Conservation (phyloP, 2,888 invertebrate species). For the Atrina japonica region DNA sequence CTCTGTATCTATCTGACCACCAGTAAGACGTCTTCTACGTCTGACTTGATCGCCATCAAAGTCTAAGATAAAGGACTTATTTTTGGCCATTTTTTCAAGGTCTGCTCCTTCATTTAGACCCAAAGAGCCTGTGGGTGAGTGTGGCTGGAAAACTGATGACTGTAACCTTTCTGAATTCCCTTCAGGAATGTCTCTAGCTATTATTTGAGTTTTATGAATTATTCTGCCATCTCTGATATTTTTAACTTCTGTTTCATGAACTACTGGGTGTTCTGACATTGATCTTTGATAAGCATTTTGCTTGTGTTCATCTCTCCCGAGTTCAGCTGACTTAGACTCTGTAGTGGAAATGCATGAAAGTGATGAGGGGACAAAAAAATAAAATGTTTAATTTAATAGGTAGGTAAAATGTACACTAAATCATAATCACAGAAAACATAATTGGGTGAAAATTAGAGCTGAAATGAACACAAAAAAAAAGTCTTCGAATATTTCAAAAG, state of each 20-base stretch:
- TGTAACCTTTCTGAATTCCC: too few relatives aligned
- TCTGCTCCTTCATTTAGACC: slow-evolving; percentile 3
- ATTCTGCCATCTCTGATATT: not conserved
- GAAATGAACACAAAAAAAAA: too few relatives aligned
- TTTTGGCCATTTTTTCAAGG: slow-evolving; percentile 6
- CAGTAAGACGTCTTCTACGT: slow-evolving; percentile 1
- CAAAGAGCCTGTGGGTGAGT: too few relatives aligned
- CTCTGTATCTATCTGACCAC: slow-evolving; percentile 12
- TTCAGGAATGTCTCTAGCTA: not conserved
- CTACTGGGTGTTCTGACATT: not conserved
- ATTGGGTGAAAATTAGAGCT: too few relatives aligned
- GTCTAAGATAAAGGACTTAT: slow-evolving; percentile 27
- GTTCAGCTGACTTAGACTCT: slow-evolving; percentile 1
- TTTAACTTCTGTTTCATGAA: not conserved
- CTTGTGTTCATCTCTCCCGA: not conserved
- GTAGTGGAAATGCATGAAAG: too few relatives aligned
- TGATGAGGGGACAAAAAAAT: too few relatives aligned
- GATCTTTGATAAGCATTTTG: not conserved
- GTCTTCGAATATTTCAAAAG: too few relatives aligned
- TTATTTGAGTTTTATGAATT: not conserved
- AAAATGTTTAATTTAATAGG: too few relatives aligned
- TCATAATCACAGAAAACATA: too few relatives aligned
- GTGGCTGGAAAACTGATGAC: too few relatives aligned
- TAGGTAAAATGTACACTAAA: too few relatives aligned
- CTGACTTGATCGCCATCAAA: slow-evolving; percentile 28